Conservation (phyloP, 92 coral and sea anemone genomes). For the Umimayanthus chanpuru region DNA sequence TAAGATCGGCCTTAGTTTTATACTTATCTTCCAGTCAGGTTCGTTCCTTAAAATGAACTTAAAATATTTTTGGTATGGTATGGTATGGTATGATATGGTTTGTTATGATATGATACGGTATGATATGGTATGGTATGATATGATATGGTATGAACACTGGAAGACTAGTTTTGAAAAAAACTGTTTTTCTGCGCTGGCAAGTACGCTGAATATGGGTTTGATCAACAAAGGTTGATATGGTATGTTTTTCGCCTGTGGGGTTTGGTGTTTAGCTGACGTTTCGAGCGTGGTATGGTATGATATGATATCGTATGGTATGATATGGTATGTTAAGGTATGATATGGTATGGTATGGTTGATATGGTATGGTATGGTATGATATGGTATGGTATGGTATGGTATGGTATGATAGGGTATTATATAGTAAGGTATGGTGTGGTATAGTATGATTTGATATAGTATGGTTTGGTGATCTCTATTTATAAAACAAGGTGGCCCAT, state of each 20-base stretch:
- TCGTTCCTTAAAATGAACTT: too few relatives aligned
- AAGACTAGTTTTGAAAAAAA: too few relatives aligned
- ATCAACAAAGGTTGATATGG: not conserved
- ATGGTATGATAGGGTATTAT: too few relatives aligned
- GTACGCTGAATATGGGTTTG: not conserved
- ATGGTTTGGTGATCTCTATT: too few relatives aligned
- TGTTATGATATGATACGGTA: not conserved
- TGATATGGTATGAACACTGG: too few relatives aligned
- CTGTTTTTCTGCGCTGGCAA: too few relatives aligned
- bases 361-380: not conserved
- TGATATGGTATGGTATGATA: not conserved
- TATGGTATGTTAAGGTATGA: not conserved
- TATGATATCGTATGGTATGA: not conserved
- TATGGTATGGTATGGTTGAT: not conserved
- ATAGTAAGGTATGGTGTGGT: not conserved
- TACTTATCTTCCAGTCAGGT: too few relatives aligned
- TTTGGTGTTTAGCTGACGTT: too few relatives aligned
- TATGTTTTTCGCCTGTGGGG: not conserved
- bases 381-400: not conserved
- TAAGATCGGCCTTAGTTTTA: too few relatives aligned
- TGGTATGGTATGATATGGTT: not conserved
- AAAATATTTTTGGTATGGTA: not conserved
- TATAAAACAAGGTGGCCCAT: too few relatives aligned
- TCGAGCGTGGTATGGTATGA: not conserved
- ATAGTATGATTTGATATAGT: not conserved